phyloP scores from a whole-genome alignment of 2,113 vertebrate genomes.

The Gopherus flavomarginatus region DNA sequence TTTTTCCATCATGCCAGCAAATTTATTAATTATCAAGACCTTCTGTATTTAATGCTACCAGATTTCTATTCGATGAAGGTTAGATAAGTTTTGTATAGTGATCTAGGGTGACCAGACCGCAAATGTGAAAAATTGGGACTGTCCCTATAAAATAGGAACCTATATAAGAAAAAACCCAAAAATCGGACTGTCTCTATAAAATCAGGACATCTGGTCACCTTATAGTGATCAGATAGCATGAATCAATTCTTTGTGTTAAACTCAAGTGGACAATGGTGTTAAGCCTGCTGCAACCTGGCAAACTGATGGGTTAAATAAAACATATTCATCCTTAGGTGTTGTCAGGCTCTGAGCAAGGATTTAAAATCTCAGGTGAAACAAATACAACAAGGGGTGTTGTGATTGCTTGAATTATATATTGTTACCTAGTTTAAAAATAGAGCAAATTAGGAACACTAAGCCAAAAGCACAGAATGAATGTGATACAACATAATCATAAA shows the following conservation, averaged over 20 bases:
- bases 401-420: background rate
- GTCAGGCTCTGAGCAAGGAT: background rate
- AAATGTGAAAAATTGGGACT: too few relatives aligned
- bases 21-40: background rate
- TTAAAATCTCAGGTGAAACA: background rate
- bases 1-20: fast-evolving
- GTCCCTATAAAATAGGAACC: too few relatives aligned
- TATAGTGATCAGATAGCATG: background rate
- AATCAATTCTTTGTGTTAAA: background rate
- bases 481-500: background rate
- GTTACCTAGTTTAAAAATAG: background rate
- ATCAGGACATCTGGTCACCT: too few relatives aligned
- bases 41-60: background rate
- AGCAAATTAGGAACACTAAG: background rate
- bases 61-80: background rate
- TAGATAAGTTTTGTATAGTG: background rate
- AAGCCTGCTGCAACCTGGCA: background rate
- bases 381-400: background rate
- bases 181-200: too few relatives aligned
- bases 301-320: background rate
- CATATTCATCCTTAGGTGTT: background rate
- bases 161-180: too few relatives aligned
- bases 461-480: background rate
- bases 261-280: background rate
- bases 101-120: background rate